These are phyloP conservation scores for Acanthopagrus latus DNA, from an alignment of 2,797 vertebrate genomes.

Conservation along the genomic window DNA sequence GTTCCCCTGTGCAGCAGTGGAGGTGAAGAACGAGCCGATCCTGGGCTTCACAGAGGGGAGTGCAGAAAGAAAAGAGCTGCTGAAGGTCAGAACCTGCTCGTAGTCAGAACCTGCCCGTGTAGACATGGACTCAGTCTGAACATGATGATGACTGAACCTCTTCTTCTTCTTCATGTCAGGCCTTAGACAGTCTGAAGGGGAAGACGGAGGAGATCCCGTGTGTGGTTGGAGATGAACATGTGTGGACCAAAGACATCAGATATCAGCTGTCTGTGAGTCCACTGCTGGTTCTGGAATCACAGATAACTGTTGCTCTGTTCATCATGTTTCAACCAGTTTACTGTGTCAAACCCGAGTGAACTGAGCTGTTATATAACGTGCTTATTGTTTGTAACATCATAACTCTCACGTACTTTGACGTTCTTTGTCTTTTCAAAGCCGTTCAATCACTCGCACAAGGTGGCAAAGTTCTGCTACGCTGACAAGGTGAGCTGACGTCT, in stretches of 20 bases:
- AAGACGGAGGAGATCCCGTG: slow-evolving; percentile 93
- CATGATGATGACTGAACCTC: background rate
- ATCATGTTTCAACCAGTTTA: background rate
- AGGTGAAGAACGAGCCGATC: slow-evolving; percentile 93
- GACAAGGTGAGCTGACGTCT: slow-evolving; percentile 90
- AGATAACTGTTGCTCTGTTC: background rate
- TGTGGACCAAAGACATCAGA: slow-evolving; percentile 90
- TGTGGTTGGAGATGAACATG: slow-evolving; percentile 92
- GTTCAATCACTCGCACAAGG: slow-evolving; percentile 92
- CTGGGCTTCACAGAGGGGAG: slow-evolving; percentile 89
- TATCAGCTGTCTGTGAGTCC: slow-evolving; percentile 92
- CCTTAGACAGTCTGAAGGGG: slow-evolving; percentile 84
- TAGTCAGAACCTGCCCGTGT: slow-evolving; percentile 75
- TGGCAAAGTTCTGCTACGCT: slow-evolving; percentile 96
- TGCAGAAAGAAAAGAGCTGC: slow-evolving; percentile 86
- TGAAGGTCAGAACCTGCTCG: slow-evolving; percentile 84
- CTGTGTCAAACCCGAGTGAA: background rate
- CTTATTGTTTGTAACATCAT: background rate
- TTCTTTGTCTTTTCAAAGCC: slow-evolving; percentile 82
- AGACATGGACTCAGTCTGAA: background rate
- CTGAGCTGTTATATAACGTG: background rate
- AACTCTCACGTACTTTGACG: background rate
- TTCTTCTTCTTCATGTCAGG: slow-evolving; percentile 74
- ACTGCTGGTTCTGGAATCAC: background rate
- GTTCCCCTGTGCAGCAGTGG: slow-evolving; percentile 75